A percentile compares a stretch with the other conserved stretches of the same genome.
These are phyloP conservation scores for Phycodurus eques DNA, from an alignment of 2,113 vertebrate species.

Conservation along the genomic window DNA sequence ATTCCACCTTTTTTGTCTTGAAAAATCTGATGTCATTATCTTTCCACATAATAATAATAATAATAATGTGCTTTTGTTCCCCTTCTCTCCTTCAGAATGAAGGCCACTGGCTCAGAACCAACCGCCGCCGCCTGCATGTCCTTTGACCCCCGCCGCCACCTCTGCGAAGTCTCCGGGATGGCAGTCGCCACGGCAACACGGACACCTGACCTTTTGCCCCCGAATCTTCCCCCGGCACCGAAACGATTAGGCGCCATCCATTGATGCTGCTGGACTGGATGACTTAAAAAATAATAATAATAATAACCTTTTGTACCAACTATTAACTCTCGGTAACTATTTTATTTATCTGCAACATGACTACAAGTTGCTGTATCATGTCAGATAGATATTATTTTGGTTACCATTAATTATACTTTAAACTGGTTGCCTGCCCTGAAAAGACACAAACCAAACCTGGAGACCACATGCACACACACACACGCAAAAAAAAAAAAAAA, in stretches of 20 bases:
- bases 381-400: constrained; percentile 4
- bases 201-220: constrained; percentile 65
- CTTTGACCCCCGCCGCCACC: constrained; percentile 55
- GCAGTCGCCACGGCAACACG: constrained; percentile 61
- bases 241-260: constrained; percentile 55
- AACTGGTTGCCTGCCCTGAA: not conserved
- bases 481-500: constrained; percentile 10
- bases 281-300: constrained; percentile 31
- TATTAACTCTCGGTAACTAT: constrained; percentile 49
- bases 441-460: constrained; percentile 40
- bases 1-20: not conserved
- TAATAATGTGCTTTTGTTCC: constrained; percentile 10
- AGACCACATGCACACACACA: constrained; percentile 51
- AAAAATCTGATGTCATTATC: not conserved
- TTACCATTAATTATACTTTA: not conserved
- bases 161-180: constrained; percentile 46
- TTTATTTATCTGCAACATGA: constrained; percentile 54
- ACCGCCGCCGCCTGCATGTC: constrained; percentile 43
- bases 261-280: constrained; percentile 67
- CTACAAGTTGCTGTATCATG: constrained; percentile 7
- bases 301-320: not conserved
- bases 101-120: constrained; percentile 18
- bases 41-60: not conserved
- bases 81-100: constrained; percentile 60
- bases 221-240: constrained; percentile 51